A percentile compares a stretch with the other conserved stretches of the same genome.
phyloP scores from a whole-genome alignment of 2,888 invertebrate genomes.

The Chloroclystis v-ata region DNA sequence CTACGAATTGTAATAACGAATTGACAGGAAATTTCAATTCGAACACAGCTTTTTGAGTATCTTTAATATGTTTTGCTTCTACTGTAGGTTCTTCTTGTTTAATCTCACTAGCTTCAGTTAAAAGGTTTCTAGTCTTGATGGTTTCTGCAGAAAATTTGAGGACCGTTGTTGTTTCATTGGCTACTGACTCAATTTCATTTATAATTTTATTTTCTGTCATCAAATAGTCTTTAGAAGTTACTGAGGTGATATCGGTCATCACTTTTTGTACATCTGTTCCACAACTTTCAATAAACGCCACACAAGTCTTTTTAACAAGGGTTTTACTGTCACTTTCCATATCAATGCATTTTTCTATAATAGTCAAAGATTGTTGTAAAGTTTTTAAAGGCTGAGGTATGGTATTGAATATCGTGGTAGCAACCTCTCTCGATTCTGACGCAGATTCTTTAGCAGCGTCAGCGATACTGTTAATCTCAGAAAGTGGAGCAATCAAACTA shows the following conservation, averaged over 20 bases:
- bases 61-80: conserved; percentile 56
- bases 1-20: conserved; percentile 55
- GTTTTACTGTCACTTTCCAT: conserved; percentile 82
- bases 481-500: conserved; percentile 79
- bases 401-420: conserved; percentile 75
- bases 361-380: conserved; percentile 81
- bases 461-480: conserved; percentile 80
- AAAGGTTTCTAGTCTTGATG: conserved; percentile 64
- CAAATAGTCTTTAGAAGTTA: conserved; percentile 68
- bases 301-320: conserved; percentile 82
- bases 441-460: conserved; percentile 72
- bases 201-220: conserved; percentile 55
- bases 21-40: conserved; percentile 57
- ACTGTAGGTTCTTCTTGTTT: conserved; percentile 47
- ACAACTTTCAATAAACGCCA: conserved; percentile 80
- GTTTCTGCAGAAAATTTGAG: conserved; percentile 74
- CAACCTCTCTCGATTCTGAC: conserved; percentile 53
- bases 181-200: conserved; percentile 63
- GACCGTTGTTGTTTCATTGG: conserved; percentile 71
- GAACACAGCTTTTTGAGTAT: conserved; percentile 65
- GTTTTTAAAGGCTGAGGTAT: conserved; percentile 79
- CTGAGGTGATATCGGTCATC: conserved; percentile 60
- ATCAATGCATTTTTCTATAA: conserved; percentile 83
- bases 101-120: conserved; percentile 56
- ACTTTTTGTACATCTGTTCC: conserved; percentile 76